Percentiles rank a stretch among this genome's conserved stretches.
Evolutionary conservation across 2,797 vertebrate species (phyloP).

Genomic region (Gallinago stenura): DNA sequence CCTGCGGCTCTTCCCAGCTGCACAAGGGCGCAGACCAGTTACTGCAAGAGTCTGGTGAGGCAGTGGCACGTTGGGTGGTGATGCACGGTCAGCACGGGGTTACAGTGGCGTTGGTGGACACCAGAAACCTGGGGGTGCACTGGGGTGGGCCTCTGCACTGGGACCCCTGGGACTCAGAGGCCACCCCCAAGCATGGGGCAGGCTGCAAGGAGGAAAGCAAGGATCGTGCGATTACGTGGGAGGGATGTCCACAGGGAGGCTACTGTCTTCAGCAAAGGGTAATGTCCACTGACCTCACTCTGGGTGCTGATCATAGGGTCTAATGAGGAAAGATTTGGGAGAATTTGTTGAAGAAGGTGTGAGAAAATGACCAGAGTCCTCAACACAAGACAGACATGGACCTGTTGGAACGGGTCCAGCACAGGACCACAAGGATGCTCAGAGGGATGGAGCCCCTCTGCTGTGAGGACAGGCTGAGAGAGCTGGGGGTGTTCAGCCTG

Average conservation of each 20-base stretch:
- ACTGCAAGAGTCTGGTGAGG: fast-evolving
- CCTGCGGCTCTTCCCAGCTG: not conserved
- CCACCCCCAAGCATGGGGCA: fast-evolving
- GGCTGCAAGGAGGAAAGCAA: not conserved
- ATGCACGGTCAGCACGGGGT: fast-evolving
- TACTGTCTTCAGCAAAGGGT: not conserved
- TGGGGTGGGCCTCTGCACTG: not conserved
- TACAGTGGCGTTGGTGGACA: not conserved
- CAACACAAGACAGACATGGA: no score
- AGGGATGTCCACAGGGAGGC: fast-evolving
- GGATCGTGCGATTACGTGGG: fast-evolving
- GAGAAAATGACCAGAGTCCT: not conserved
- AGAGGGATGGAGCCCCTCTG: no score
- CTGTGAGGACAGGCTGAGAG: no score
- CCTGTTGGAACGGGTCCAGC: no score
- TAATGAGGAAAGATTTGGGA: not conserved
- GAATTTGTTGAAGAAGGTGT: not conserved
- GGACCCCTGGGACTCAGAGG: not conserved
- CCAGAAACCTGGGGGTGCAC: not conserved
- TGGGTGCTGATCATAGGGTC: not conserved
- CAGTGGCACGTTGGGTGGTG: fast-evolving
- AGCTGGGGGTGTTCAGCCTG: no score
- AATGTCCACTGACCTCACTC: fast-evolving
- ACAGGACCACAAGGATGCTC: no score
- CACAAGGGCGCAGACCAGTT: fast-evolving